Evolutionary conservation across 2,797 vertebrate species (phyloP).

Genomic region (Poeciliopsis turneri): DNA sequence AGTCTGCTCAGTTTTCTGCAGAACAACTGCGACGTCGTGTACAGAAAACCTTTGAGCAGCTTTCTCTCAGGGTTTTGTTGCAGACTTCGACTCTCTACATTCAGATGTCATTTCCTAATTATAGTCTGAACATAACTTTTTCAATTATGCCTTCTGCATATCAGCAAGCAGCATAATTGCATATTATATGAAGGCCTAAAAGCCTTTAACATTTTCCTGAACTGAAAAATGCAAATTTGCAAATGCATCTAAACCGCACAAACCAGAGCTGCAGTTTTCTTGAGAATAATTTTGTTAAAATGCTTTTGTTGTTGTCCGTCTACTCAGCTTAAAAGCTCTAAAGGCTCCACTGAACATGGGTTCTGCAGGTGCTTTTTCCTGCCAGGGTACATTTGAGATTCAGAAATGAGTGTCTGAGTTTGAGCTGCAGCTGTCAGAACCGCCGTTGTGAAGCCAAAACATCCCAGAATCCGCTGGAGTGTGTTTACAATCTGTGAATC

Average conservation of each 20-base stretch:
- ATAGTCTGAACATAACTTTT: background rate
- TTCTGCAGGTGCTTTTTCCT: background rate
- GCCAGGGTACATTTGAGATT: conserved; percentile 17
- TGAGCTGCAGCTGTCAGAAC: conserved; percentile 19
- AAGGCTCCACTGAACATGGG: background rate
- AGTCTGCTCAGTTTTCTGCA: background rate
- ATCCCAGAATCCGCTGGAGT: conserved; percentile 11
- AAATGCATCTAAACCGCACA: background rate
- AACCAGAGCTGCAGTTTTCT: background rate
- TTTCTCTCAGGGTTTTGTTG: background rate
- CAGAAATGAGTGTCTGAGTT: conserved; percentile 21
- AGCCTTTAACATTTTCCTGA: background rate
- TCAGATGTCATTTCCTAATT: background rate
- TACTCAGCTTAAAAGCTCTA: background rate
- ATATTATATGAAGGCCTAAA: background rate
- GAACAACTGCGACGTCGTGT: background rate
- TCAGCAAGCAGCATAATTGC: background rate
- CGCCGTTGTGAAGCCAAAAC: conserved; percentile 4
- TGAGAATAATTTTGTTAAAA: background rate
- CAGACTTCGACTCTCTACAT: background rate
- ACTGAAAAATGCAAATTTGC: background rate
- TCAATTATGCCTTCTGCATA: background rate
- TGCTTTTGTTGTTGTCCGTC: background rate
- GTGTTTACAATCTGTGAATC: conserved; percentile 35
- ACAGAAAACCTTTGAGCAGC: background rate